These are phyloP conservation scores for Dromiciops gliroides DNA, from an alignment of 2,113 vertebrate genomes.

Conservation along the genomic window DNA sequence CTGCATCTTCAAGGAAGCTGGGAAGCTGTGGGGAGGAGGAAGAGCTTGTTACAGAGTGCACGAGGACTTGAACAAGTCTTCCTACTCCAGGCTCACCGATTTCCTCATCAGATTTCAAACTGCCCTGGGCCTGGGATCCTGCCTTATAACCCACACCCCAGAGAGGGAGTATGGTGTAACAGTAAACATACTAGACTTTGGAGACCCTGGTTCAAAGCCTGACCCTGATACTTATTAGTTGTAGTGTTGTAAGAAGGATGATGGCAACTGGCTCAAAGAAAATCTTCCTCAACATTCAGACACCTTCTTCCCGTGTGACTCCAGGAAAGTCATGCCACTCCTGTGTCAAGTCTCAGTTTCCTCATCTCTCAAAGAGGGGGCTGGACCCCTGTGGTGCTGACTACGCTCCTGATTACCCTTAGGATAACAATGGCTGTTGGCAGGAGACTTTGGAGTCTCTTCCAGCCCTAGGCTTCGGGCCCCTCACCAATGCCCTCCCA, in stretches of 20 bases:
- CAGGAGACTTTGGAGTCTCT: background rate
- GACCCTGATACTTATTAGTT: background rate
- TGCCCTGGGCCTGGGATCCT: background rate
- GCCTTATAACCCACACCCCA: background rate
- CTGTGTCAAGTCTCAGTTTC: background rate
- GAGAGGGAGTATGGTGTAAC: background rate
- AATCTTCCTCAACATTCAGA: background rate
- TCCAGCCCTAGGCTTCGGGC: background rate
- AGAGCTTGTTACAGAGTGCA: background rate
- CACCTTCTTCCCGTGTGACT: background rate
- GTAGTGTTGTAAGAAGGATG: background rate
- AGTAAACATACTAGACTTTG: background rate
- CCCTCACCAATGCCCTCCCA: background rate
- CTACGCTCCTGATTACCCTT: too few relatives aligned
- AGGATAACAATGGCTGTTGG: too few relatives aligned
- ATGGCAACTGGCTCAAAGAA: too few relatives aligned
- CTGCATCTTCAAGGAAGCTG: background rate
- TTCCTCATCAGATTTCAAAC: background rate
- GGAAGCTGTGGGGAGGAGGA: too few relatives aligned
- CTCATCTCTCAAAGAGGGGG: too few relatives aligned
- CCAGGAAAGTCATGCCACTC: too few relatives aligned
- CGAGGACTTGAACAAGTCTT: too few relatives aligned
- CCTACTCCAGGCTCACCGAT: background rate
- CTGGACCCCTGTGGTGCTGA: too few relatives aligned
- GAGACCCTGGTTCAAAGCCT: background rate